Base-by-base conservation (phyloP, 2,113 vertebrate genomes). In the Malurus alboscapulatus region DNA sequence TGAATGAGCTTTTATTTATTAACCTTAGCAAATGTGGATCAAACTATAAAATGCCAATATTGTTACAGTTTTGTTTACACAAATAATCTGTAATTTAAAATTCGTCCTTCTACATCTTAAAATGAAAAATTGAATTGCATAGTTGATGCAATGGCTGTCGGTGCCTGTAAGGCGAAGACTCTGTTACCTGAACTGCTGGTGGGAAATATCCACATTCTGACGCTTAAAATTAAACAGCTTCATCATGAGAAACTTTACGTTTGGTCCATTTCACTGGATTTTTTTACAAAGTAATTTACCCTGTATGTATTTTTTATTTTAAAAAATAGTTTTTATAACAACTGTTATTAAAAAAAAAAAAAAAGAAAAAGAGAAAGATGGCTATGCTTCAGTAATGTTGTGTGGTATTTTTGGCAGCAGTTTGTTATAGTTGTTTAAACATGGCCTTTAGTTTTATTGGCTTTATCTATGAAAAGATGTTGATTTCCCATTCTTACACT, bases 391-490 rank as follows among this genome's bases (percentile, higher is more conserved):
- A 18, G 61, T 68, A 57, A 50, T 9, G 12, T 74, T 87, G 77
- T 42, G 25, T 32, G 57, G 29, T 42, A 34, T 83, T 94, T 90
- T 59, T 87, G 77, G 72, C 83, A 80, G 85, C 66, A 89, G 72
- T 94, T 88, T 45, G 27, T 80, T 78, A 44, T 48, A 58, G 62
- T 54, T 96, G 84, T 92, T 94, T 93, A 90, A 96, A 94, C 86
- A 87, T 10, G 51, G 62, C 90, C 84, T 96, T 83, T 88, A 42
- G 44, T 65, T 94, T 93, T 81, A 85, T 85, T 87, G 61, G 82
- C 20, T 89, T 88, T 92, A 94, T 90, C 88, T 94, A 75, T 88
- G 73, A 87, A 93, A 88, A 95, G 42, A 30, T 96, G 93, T 93
- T 95, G 92, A 53, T 80, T 97, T 94, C 94, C 92, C 93, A 94